Evolutionary conservation across 1,140 invertebrate genomes (phyloP).

Genomic region (Drosophila hydei): DNA sequence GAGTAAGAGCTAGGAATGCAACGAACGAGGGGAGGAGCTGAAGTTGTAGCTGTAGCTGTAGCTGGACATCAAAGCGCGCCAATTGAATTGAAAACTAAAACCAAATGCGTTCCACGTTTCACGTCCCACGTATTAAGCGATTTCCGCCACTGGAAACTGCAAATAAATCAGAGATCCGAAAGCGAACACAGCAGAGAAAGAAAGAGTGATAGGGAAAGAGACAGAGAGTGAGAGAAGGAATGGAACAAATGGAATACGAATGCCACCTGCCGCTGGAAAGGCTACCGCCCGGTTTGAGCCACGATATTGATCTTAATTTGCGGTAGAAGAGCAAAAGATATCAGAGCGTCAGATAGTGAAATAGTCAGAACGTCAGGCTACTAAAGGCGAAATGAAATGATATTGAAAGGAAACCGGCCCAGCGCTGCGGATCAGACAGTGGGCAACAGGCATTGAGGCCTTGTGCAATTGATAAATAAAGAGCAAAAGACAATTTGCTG

Average conservation of each 20-base stretch:
- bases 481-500: slow-evolving; percentile 52
- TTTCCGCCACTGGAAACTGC: slow-evolving; percentile 55
- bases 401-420: slow-evolving; percentile 65
- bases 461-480: slow-evolving; percentile 69
- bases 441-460: neutral
- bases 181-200: neutral
- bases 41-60: slow-evolving; percentile 24
- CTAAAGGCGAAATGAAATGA: slow-evolving; percentile 45
- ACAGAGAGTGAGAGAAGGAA: neutral
- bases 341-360: slow-evolving; percentile 36
- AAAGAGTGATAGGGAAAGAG: slow-evolving; percentile 24
- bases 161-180: slow-evolving; percentile 65
- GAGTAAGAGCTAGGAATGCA: slow-evolving; percentile 13
- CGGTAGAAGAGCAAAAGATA: slow-evolving; percentile 42
- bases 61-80: slow-evolving; percentile 46
- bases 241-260: slow-evolving; percentile 35
- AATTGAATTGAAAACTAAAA: slow-evolving; percentile 43
- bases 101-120: slow-evolving; percentile 33
- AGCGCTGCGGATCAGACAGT: slow-evolving; percentile 21
- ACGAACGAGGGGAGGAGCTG: slow-evolving; percentile 12
- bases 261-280: slow-evolving; percentile 43
- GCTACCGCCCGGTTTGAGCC: slow-evolving; percentile 31
- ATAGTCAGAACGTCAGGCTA: neutral
- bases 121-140: slow-evolving; percentile 62
- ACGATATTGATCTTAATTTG: slow-evolving; percentile 77